Base-by-base conservation (phyloP, 2,888 invertebrate species). In the Eristalinus aeneus region DNA sequence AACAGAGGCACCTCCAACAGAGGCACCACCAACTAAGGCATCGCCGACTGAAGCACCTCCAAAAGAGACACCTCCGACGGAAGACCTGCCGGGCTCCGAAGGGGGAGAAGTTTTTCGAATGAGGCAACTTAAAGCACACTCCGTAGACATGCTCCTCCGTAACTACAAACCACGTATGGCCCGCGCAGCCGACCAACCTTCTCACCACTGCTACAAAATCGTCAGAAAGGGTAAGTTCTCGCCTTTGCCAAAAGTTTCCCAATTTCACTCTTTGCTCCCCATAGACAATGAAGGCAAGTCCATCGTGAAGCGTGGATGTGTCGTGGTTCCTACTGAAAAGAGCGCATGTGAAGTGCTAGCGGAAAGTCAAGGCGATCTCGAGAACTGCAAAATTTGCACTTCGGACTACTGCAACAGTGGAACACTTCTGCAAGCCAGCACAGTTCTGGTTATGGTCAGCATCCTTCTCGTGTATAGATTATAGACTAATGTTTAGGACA, bases 291-390 rank as follows among this genome's bases (percentile, higher is more conserved):
- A 46, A 8, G 46, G 46, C 16, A 46, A 46, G 8, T 16, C 46
- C 1, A 8, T 46, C 16, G 46, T 46, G 27, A 76, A 80, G 32
- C 89, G 89, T 2, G 91, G 92, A 3, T 91, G 91, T 61, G 79
- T 90, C 1, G 78, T 67, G 4, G 82, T 63, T 6, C 63, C 27
- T 8, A 11, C 10, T 5, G 31, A 63, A 9, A n/a, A 63, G 34
- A 16, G 34, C n/a, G 34, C 63, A 16, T 63, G 63, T n/a, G 63
- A 31, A 4, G 63, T 63, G 34, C 63, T 63, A 2, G 10, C 3
- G 32, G 34, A 63, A 1, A 12, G 3, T 4, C 12, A 31, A 0
- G 16, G 34, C 4, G 16, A 11, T 34, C 22, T 31, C 63, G 31
- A 63, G 11, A 63, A 32, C 5, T 63, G 63, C 27, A 31, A 16